Conservation (phyloP, 2,888 invertebrate genomes). For the Noctua comes region DNA sequence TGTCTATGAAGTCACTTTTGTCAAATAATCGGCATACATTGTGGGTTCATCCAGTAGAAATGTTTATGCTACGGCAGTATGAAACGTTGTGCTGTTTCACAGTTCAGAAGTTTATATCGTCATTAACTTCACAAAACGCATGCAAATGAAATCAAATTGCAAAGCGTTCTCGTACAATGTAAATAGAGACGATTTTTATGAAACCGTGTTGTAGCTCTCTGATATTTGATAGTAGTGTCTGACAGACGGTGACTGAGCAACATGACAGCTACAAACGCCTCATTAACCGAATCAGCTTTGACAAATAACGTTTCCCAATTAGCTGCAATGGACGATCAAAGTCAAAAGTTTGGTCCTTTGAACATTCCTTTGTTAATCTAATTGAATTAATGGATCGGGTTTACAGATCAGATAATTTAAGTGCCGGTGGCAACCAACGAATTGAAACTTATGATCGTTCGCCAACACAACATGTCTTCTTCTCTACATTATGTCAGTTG, state of each 20-base stretch:
- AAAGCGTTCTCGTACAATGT: constrained; percentile 31
- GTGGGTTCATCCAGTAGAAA: not conserved
- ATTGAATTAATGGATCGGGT: constrained; percentile 68
- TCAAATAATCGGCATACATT: constrained; percentile 7
- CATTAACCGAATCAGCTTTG: constrained; percentile 69
- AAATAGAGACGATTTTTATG: constrained; percentile 50
- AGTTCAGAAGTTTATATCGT: constrained; percentile 44
- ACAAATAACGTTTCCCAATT: constrained; percentile 71
- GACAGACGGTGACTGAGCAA: constrained; percentile 43
- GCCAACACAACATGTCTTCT: constrained; percentile 26
- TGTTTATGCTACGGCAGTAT: not conserved
- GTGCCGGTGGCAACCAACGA: constrained; percentile 64
- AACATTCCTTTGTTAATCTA: constrained; percentile 70
- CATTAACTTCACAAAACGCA: constrained; percentile 48
- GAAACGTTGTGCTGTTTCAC: constrained; percentile 36
- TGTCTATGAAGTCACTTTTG: constrained; percentile 3
- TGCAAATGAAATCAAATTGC: constrained; percentile 46
- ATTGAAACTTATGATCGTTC: constrained; percentile 60
- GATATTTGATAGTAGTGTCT: constrained; percentile 56
- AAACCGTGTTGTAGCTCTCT: constrained; percentile 30
- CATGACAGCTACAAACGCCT: constrained; percentile 61
- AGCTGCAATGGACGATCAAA: constrained; percentile 70
- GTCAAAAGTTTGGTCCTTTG: constrained; percentile 67
- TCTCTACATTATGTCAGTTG: constrained; percentile 22
- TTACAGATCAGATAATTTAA: constrained; percentile 66